A percentile compares a stretch with the other conserved stretches of the same genome.
Evolutionary conservation across 2,888 invertebrate species (phyloP).

Genomic region (Drosophila stalkeri): DNA sequence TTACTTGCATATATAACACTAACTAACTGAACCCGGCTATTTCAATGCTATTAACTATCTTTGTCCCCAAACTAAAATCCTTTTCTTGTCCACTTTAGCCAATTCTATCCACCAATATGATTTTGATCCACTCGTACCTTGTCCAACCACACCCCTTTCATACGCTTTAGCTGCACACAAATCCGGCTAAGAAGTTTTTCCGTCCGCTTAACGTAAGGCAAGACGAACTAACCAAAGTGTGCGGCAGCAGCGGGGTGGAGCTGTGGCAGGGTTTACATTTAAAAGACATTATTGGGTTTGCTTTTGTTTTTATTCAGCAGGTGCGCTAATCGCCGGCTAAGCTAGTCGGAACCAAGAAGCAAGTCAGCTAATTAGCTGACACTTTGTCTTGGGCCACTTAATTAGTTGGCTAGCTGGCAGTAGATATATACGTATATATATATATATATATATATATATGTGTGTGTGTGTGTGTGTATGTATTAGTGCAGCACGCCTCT

Average conservation of each 20-base stretch:
- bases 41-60: background rate
- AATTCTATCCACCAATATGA: conserved; percentile 4
- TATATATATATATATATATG: background rate
- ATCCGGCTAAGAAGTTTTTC: conserved; percentile 65
- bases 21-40: background rate
- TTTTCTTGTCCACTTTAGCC: background rate
- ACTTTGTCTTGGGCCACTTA: conserved; percentile 77
- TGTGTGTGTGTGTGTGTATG: background rate
- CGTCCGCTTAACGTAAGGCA: conserved; percentile 56
- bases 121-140: conserved; percentile 24
- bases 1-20: background rate
- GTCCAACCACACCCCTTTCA: background rate
- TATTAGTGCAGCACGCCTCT: conserved; percentile 65
- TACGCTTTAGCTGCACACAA: conserved; percentile 33
- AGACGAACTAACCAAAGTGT: background rate
- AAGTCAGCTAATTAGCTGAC: conserved; percentile 78
- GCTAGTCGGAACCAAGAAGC: conserved; percentile 54
- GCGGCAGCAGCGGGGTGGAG: background rate
- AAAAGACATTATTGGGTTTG: conserved; percentile 64
- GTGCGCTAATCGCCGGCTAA: conserved; percentile 77
- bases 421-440: background rate
- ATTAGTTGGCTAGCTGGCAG: conserved; percentile 48
- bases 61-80: background rate
- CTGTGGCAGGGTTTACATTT: conserved; percentile 30
- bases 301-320: conserved; percentile 60